Base-by-base conservation (phyloP, 2,113 vertebrate species). In the Microcebus jonahi region DNA sequence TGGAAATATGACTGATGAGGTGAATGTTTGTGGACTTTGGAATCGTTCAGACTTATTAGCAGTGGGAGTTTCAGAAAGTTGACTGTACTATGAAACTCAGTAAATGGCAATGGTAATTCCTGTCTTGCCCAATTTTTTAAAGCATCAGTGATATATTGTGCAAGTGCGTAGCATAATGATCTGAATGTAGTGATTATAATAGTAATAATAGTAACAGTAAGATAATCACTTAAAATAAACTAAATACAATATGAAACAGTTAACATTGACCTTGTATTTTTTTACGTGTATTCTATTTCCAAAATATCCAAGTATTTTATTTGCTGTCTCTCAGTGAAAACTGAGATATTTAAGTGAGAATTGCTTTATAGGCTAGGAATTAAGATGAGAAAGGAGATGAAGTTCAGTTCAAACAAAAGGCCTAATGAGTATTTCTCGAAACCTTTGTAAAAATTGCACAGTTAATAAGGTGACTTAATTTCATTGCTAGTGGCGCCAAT, bases 391-490 rank as follows among this genome's bases (percentile, higher is more conserved):
- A 34, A 87, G 65, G 83, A 91, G 75, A 96, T 92, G 90, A 95
- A 88, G 81, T 94, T 96, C 65, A 91, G 9, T 94, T 95, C 65
- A 96, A 83, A 97, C 96, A 95, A 95, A 97, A 97, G 84, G 9
- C 70, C 87, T 92, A 92, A 88, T 90, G 90, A 97, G 80, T 71
- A 31, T 95, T 96, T 96, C 92, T 97, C 2, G 61, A 91, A 93
- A 95, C 87, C 63, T 97, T 93, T 95, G 83, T 93, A 93, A 97
- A 97, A 97, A 93, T 76, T 55, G 53, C 91, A 79, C 92, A 84
- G 96, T 95, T 97, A 97, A 97, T 97, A 97, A 96, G 90, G 90
- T 98, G 93, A 95, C 87, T 97, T 97, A 96, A 97, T 97, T 97
- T 97, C 80, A 92, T 95, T 95, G 94, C 97, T 95, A 71, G 93